Conservation (phyloP, 92 coral and sea anemone species). For the Umimayanthus kanabou region DNA sequence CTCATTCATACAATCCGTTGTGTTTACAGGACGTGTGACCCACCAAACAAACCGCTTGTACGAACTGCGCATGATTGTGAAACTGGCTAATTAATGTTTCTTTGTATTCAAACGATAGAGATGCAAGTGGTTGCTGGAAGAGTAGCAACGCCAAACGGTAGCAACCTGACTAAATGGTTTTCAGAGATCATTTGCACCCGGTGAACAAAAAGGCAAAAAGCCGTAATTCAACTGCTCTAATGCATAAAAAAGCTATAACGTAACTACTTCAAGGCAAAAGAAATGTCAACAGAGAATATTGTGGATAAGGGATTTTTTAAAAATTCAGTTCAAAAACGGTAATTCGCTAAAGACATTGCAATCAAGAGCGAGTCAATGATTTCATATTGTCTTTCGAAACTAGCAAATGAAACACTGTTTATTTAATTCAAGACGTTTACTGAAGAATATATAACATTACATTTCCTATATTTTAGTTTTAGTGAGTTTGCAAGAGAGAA, state of each 20-base stretch:
- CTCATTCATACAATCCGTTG: no score
- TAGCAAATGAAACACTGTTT: neutral
- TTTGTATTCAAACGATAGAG: no score
- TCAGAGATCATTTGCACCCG: neutral
- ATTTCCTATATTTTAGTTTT: neutral
- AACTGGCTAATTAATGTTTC: no score
- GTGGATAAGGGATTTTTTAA: neutral
- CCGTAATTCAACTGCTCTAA: neutral
- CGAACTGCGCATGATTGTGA: no score
- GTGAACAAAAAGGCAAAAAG: no score
- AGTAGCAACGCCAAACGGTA: neutral
- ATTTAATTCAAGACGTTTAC: neutral
- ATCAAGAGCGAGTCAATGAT: neutral
- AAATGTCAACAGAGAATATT: neutral
- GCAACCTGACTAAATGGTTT: no score
- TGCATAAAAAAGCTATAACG: no score
- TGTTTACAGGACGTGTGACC: no score
- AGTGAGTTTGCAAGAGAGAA: neutral
- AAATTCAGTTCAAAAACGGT: neutral
- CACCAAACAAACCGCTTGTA: no score
- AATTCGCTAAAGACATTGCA: neutral
- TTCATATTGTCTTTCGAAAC: neutral
- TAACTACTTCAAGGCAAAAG: neutral
- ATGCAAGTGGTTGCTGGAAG: no score
- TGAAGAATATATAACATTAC: neutral